Evolutionary conservation across 2,797 vertebrate genomes (phyloP), one percentile per base, ranked within the genome.

Genomic region (Taeniopygia guttata): DNA sequence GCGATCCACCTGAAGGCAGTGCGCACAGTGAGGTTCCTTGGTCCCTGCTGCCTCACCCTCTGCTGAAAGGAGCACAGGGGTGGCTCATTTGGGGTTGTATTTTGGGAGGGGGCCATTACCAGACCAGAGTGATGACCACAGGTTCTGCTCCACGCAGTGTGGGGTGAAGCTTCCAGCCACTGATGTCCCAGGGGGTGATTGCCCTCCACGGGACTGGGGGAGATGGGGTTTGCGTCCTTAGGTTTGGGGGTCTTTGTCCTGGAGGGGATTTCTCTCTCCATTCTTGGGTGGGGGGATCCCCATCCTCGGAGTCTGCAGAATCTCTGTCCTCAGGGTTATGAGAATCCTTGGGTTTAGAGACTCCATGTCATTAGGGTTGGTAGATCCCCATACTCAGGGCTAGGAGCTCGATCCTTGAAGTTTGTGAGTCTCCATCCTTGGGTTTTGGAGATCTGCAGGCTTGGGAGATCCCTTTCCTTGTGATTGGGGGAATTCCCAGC

Each of bases 1-100:
- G 0, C 89, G 45, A 3, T 94, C 85, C 97, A 97, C 97, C 95
- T 97, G 97, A 89, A 96, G 90, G 96, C 89, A 26, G 82, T 66
- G 4, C 16, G 19, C 7, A 1, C 69, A n/a, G 92, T 19, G 8
- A 90, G 23, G 92, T 56, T 91, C 55, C 93, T 55, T 0, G 2
- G 16, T 83, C 25, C 29, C 45, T 1, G 13, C 80, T 19, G 63
- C 82, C 52, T 49, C 13, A 0, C 54, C 83, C 3, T 0, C 36
- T 51, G 80, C 80, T 59, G 1, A 0, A 8, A 42, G n/a, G 45
- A 56, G 42, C 1, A 0, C 34, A 4, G 6, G 22, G n/a, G 9
- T 26, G 67, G 25, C 69, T 86, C 11, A 0, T 60, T 30, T 49
- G 27, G 55, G 49, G 40, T 10, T 70, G 43, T 2, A 11, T 0